These are phyloP conservation scores for Caenorhabditis sp. DNA, from an alignment of 2,888 invertebrate genomes.

Conservation along the genomic window DNA sequence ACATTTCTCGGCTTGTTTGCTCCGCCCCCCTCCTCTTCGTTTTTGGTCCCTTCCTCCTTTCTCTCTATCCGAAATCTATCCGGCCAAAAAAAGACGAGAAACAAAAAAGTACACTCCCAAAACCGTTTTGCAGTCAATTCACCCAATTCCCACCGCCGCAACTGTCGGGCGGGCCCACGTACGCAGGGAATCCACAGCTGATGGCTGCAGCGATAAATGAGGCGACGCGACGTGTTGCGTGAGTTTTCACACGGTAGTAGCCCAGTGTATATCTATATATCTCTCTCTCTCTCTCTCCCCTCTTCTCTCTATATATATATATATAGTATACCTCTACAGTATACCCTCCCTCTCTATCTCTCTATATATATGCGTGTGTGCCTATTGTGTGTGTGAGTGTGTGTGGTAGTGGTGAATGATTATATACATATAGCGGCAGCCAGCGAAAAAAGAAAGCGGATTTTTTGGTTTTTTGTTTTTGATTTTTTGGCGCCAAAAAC, in stretches of 20 bases:
- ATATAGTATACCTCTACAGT: too few species aligned
- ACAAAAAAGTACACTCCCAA: too few species aligned
- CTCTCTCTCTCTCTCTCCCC: background rate
- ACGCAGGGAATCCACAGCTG: constrained; percentile 64
- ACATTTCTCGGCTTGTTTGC: background rate
- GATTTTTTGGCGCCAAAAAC: too few species aligned
- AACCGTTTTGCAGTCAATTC: constrained; percentile 43
- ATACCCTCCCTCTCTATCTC: background rate
- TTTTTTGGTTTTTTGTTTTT: background rate
- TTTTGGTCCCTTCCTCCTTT: background rate
- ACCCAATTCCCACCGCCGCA: constrained; percentile 53
- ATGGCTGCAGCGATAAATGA: constrained; percentile 67
- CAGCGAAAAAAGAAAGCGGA: background rate
- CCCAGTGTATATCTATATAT: too few species aligned
- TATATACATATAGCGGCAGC: too few species aligned
- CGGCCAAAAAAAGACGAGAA: too few species aligned
- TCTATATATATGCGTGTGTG: background rate
- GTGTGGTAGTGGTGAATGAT: background rate
- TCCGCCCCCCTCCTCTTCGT: background rate
- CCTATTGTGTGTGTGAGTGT: background rate
- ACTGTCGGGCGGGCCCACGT: constrained; percentile 57
- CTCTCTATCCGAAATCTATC: background rate
- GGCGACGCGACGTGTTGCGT: constrained; percentile 65
- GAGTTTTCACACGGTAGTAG: constrained; percentile 28
- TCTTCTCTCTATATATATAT: background rate